These are phyloP conservation scores for Heliornis fulica DNA, from an alignment of 2,113 vertebrate genomes.

Conservation along the genomic window DNA sequence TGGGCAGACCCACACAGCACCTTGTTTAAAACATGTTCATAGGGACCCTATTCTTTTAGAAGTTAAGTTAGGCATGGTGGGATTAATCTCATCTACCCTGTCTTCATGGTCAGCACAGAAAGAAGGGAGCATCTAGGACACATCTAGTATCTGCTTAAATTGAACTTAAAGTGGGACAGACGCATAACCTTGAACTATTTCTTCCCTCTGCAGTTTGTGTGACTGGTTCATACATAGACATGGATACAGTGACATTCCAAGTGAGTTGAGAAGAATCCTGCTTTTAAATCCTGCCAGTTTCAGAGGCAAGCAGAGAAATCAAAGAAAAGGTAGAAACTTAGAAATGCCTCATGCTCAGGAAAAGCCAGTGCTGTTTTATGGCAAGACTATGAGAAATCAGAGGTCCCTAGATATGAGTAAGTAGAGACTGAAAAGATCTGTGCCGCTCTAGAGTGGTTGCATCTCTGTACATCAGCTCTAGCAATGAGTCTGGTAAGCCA, in stretches of 20 bases:
- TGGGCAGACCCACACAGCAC: neutral
- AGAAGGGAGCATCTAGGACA: neutral
- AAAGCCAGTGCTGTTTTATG: neutral
- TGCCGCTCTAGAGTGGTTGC: accelerated
- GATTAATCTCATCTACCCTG: neutral
- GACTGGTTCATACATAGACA: neutral
- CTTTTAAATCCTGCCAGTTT: neutral
- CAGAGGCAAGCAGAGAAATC: neutral
- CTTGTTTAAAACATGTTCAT: neutral
- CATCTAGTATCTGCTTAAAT: neutral
- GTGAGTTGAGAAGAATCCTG: neutral
- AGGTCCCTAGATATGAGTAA: neutral
- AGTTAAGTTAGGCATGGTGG: neutral
- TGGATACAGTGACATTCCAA: neutral
- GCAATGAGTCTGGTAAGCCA: neutral
- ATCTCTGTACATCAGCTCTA: neutral
- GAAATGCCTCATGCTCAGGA: neutral
- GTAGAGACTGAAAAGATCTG: neutral
- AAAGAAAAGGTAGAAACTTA: neutral
- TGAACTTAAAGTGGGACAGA: neutral
- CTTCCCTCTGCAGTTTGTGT: neutral
- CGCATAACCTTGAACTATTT: neutral
- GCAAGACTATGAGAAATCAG: neutral
- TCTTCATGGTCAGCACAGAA: neutral
- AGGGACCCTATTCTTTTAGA: neutral